Evolutionary conservation across 1,140 invertebrate species (phyloP).

Genomic region (Stegodyphus mimosarum): DNA sequence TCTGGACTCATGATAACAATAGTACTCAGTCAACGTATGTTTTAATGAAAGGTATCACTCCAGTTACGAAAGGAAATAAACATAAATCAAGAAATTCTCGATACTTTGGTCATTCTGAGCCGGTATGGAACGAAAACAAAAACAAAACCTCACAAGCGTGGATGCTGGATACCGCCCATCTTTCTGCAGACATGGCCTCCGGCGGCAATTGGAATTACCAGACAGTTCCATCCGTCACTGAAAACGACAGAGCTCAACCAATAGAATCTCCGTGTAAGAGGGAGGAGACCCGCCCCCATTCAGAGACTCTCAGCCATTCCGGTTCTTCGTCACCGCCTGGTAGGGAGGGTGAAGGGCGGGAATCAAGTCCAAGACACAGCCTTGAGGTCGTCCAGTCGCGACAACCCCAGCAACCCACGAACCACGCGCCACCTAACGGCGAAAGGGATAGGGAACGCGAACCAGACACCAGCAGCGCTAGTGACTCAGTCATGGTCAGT

Average conservation of each 20-base stretch:
- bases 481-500: constrained; percentile 60
- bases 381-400: constrained; percentile 12
- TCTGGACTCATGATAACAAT: neutral
- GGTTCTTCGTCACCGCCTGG: constrained; percentile 10
- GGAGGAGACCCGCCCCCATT: neutral
- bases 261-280: neutral
- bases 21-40: neutral
- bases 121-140: constrained; percentile 39
- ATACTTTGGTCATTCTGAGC: neutral
- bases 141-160: constrained; percentile 21
- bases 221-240: constrained; percentile 28
- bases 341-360: constrained; percentile 3
- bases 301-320: constrained; percentile 19
- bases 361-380: neutral
- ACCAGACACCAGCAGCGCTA: constrained; percentile 13
- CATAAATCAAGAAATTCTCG: neutral
- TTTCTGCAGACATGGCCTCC: constrained; percentile 19
- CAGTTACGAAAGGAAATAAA: neutral
- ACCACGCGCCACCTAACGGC: constrained; percentile 41
- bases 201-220: constrained; percentile 45
- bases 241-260: constrained; percentile 27
- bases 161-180: constrained; percentile 17
- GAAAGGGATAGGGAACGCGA: constrained; percentile 1
- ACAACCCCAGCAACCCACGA: constrained; percentile 3
- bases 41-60: neutral